phyloP scores from a whole-genome alignment of 2,113 vertebrate genomes.

The Paracanthobrama guichenoti region DNA sequence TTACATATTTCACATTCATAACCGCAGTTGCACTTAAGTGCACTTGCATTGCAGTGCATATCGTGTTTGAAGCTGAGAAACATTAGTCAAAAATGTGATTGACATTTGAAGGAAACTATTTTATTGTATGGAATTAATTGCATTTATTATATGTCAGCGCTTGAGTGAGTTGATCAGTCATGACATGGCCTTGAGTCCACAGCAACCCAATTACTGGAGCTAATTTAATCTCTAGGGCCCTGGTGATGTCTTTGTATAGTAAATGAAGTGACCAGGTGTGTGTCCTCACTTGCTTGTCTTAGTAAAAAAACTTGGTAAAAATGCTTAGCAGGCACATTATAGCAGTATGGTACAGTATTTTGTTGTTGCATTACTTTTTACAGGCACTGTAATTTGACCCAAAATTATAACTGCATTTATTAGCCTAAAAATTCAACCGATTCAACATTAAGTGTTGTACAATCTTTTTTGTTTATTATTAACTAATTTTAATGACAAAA shows the following conservation, averaged over 20 bases:
- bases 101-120: background rate
- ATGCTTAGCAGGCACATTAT: background rate
- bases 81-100: background rate
- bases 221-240: slow-evolving; percentile 30
- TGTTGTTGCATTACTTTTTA: slow-evolving; percentile 4
- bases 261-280: slow-evolving; percentile 8
- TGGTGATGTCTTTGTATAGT: slow-evolving; percentile 2
- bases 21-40: background rate
- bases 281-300: background rate
- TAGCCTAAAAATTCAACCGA: background rate
- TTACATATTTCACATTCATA: slow-evolving; percentile 18
- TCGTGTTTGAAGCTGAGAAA: background rate
- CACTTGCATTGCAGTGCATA: background rate
- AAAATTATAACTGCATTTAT: background rate
- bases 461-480: no score
- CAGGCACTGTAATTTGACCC: background rate
- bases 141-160: background rate
- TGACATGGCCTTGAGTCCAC: slow-evolving; percentile 2
- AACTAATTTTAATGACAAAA: background rate
- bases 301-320: background rate
- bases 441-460: background rate
- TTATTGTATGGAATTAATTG: background rate
- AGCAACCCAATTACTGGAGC: slow-evolving; percentile 37
- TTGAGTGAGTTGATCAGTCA: slow-evolving; percentile 20
- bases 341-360: background rate